A percentile compares a stretch with the other conserved stretches of the same genome.
These are phyloP conservation scores for Thunnus thynnus DNA, from an alignment of 2,113 vertebrate genomes.

Conservation along the genomic window DNA sequence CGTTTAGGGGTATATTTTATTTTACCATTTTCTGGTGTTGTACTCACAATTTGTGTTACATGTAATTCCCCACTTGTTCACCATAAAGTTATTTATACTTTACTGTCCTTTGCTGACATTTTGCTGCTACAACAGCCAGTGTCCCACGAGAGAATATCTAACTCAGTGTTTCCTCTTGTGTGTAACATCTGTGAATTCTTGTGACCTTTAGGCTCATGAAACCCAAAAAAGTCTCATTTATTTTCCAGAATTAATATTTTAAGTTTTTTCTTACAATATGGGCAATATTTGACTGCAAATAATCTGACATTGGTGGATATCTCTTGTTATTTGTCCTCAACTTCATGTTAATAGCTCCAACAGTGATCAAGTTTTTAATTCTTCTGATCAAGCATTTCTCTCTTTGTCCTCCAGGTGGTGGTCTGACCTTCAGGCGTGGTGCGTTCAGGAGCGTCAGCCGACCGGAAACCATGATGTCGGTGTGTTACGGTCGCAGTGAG, in stretches of 20 bases:
- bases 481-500: constrained; percentile 91
- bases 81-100: neutral
- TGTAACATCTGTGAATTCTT: neutral
- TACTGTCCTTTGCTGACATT: neutral
- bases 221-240: too few relatives aligned
- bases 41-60: too few relatives aligned
- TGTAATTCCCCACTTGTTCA: neutral
- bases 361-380: too few relatives aligned
- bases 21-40: too few relatives aligned
- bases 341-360: too few relatives aligned
- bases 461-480: constrained; percentile 96
- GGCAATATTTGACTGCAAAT: too few relatives aligned
- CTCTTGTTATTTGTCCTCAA: too few relatives aligned
- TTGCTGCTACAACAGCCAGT: neutral
- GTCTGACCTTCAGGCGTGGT: constrained; percentile 92
- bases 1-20: too few relatives aligned
- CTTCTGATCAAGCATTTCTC: neutral
- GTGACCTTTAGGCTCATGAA: neutral
- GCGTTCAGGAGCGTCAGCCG: constrained; percentile 89
- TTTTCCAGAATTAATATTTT: too few relatives aligned
- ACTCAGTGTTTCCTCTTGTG: too few relatives aligned
- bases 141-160: neutral
- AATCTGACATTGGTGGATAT: too few relatives aligned
- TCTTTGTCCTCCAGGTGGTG: constrained; percentile 87
- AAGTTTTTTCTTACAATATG: too few relatives aligned